Conservation (phyloP, 2,888 invertebrate genomes). For the Liopterus haemorrhoidalis region DNA sequence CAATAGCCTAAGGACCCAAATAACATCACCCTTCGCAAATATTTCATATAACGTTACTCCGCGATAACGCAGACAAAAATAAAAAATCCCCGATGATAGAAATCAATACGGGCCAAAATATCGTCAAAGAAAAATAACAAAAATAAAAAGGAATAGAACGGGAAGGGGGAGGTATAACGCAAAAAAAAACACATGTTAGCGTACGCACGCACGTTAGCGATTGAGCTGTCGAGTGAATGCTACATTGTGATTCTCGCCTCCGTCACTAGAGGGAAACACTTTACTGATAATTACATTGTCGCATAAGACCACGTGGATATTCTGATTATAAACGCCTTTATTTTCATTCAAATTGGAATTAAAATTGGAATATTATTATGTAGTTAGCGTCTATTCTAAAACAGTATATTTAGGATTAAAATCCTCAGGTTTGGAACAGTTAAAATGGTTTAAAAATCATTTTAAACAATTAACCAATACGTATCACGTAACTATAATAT, state of each 20-base stretch:
- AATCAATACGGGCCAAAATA: slow-evolving; percentile 18
- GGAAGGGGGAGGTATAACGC: not conserved
- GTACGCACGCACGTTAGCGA: slow-evolving; percentile 12
- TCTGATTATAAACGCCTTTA: too few relatives aligned
- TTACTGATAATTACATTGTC: slow-evolving; percentile 11
- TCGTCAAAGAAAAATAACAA: slow-evolving; percentile 12
- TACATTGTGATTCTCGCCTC: slow-evolving; percentile 9
- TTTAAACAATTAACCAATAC: too few relatives aligned
- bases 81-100: slow-evolving; percentile 22
- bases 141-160: slow-evolving; percentile 8
- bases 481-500: too few relatives aligned
- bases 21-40: too few relatives aligned
- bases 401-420: too few relatives aligned
- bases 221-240: slow-evolving; percentile 10
- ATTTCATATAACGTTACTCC: too few relatives aligned
- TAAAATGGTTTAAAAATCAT: too few relatives aligned
- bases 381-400: too few relatives aligned
- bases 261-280: slow-evolving; percentile 19
- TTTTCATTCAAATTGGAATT: too few relatives aligned
- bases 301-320: slow-evolving; percentile 13
- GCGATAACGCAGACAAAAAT: slow-evolving; percentile 20
- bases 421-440: too few relatives aligned
- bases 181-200: slow-evolving; percentile 10
- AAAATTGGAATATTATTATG: too few relatives aligned
- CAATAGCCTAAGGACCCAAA: too few relatives aligned